Evolutionary conservation across 2,113 vertebrate species (phyloP).

Genomic region (Aegithalos caudatus): DNA sequence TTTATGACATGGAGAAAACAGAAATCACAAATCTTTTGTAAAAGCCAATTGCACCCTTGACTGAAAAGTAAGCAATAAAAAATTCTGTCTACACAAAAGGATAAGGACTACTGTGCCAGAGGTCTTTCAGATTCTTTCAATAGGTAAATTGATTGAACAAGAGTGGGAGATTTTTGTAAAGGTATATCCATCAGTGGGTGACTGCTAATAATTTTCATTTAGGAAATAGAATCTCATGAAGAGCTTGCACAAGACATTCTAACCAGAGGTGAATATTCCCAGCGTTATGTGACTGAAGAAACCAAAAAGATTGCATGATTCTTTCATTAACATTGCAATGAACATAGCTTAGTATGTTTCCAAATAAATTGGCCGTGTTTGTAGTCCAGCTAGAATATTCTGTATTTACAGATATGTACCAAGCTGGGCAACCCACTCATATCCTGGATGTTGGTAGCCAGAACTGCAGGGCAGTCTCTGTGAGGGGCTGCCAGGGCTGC

Average conservation of each 20-base stretch:
- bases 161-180: background rate
- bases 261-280: background rate
- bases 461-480: background rate
- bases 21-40: background rate
- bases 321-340: background rate
- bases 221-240: background rate
- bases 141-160: background rate
- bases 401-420: too few species aligned
- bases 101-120: background rate
- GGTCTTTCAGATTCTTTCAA: background rate
- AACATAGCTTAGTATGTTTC: background rate
- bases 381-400: background rate
- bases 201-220: background rate
- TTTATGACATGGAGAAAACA: background rate
- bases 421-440: background rate
- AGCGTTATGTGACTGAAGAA: background rate
- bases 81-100: background rate
- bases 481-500: background rate
- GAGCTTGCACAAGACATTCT: background rate
- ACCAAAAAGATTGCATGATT: background rate
- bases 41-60: background rate
- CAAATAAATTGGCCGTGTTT: background rate
- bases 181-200: background rate
- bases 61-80: background rate
- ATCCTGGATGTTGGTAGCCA: accelerated